Base-by-base conservation (phyloP, 2,113 vertebrate species). In the Hyperoodon ampullatus region DNA sequence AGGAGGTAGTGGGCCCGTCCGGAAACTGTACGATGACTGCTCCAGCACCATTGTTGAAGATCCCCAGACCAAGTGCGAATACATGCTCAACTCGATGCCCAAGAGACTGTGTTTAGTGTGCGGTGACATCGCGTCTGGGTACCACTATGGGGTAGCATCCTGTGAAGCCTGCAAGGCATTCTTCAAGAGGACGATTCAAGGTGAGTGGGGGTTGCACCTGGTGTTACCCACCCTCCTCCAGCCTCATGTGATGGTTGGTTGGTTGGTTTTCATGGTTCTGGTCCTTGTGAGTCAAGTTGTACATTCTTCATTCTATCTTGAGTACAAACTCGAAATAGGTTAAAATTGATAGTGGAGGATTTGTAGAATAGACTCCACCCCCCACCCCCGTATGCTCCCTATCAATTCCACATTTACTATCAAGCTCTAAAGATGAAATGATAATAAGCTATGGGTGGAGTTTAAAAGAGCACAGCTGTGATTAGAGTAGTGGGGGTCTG, bases 151-250 rank as follows among this genome's bases (percentile, higher is more conserved):
- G 70, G 99, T 99, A 96, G 99, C 99, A 53, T 99, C 99, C 50
- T 99, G 99, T 9, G 99, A 99, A 98, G 99, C 99, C 98, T 99
- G 99, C 99, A 99, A 99, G 98, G 99, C 99, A 70, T 99, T 99
- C 99, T 99, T 99, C 99, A 99, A 99, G 99, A 99, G 99, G 98
- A 99, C 99, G 94, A 99, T 99, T 98, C 99, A 99, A 99, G 99
- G 99, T 99, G 98, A 98, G 99, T 99, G 98, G 98, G 99, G 99
- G 96, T n/a, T 70, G 94, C 78, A 35, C 35, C 35, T 87, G 80
- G 60, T 12, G 30, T 14, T 55, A 63, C 16, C 70, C 50, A 18
- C 63, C 30, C 44, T 24, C 75, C 18, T 44, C 63, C 66, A 21
- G 2, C 50, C 61, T 78, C 28, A 6, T 4, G 0, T 2, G 55